Conservation (phyloP, 1,140 invertebrate genomes). For the Sipha flava region DNA sequence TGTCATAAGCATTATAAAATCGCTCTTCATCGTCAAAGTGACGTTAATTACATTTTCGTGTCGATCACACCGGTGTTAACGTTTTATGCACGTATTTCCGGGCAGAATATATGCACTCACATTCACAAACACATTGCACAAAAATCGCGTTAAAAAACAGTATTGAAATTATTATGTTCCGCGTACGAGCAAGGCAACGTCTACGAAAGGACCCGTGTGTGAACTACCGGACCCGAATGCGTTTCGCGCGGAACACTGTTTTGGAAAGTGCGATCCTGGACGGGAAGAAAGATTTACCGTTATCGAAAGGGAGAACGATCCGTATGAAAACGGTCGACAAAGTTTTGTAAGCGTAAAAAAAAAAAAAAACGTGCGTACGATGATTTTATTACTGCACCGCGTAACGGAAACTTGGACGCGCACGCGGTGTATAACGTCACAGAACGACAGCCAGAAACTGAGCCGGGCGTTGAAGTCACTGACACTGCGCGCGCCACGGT, state of each 20-base stretch:
- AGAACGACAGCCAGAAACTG: slow-evolving; percentile 19
- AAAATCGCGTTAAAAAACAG: neutral
- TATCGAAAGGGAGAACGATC: too few relatives aligned
- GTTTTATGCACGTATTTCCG: neutral
- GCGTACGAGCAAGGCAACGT: neutral
- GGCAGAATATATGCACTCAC: neutral
- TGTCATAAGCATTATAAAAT: neutral
- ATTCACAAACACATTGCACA: neutral
- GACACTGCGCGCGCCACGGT: slow-evolving; percentile 6
- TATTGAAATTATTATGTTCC: neutral
- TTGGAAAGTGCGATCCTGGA: too few relatives aligned
- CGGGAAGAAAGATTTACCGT: neutral
- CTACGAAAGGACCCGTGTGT: too few relatives aligned
- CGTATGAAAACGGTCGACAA: neutral
- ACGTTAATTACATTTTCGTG: slow-evolving; percentile 2
- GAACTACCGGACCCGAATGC: too few relatives aligned
- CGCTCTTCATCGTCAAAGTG: neutral
- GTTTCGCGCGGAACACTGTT: neutral
- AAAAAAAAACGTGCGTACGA: neutral
- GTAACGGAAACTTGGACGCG: neutral
- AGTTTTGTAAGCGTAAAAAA: neutral
- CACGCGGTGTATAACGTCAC: neutral
- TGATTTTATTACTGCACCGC: neutral
- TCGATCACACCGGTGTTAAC: neutral
- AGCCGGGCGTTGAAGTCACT: slow-evolving; percentile 28